These are phyloP conservation scores for Mercenaria mercenaria DNA, from an alignment of 1,140 invertebrate species.

Conservation along the genomic window DNA sequence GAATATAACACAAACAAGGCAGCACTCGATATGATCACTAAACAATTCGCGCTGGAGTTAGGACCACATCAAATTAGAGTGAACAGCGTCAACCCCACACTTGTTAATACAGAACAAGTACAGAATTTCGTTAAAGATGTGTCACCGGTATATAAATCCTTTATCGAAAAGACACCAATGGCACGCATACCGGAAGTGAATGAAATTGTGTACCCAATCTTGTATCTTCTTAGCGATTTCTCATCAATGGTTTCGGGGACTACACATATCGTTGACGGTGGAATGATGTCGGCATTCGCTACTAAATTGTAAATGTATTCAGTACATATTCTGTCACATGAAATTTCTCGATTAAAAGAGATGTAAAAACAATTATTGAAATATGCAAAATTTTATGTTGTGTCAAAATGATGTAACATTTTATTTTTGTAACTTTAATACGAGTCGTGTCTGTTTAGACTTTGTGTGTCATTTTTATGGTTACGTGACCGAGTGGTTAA, in stretches of 20 bases:
- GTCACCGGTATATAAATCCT: conserved; percentile 89
- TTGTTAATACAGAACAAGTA: conserved; percentile 95
- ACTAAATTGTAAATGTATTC: no score
- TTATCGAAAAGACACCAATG: conserved; percentile 92
- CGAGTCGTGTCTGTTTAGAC: no score
- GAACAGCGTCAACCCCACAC: conserved; percentile 94
- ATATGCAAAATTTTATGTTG: no score
- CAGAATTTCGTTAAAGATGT: conserved; percentile 92
- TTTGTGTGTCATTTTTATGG: no score
- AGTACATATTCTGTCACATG: no score
- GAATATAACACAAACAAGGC: conserved; percentile 88
- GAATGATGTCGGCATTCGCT: conserved; percentile 80
- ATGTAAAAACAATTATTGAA: no score
- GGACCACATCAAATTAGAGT: conserved; percentile 94
- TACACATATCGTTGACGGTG: conserved; percentile 93
- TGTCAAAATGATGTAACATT: no score
- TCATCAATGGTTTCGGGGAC: conserved; percentile 93
- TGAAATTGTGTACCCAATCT: conserved; percentile 87
- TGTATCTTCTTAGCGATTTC: conserved; percentile 93
- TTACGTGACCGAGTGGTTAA: no score
- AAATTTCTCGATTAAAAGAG: no score
- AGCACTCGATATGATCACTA: conserved; percentile 86
- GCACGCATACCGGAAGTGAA: conserved; percentile 89
- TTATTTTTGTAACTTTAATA: no score
- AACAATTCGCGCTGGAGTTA: conserved; percentile 90